phyloP scores from a whole-genome alignment of 2,113 vertebrate species.

The Salvator merianae region DNA sequence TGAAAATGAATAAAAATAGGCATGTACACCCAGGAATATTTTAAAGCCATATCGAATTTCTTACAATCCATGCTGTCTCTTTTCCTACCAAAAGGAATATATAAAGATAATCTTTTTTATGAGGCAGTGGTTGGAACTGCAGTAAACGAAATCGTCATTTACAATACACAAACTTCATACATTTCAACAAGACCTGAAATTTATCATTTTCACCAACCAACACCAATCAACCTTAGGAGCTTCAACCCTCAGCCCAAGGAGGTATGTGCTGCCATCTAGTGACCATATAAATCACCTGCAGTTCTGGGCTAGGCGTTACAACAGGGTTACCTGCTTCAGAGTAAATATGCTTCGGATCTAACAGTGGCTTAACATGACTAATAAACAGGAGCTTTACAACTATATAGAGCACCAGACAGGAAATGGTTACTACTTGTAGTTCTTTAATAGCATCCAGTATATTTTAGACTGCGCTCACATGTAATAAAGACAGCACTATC shows the following conservation, averaged over 20 bases:
- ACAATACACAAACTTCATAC: background rate
- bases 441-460: background rate
- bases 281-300: background rate
- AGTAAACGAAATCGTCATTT: background rate
- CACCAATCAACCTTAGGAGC: background rate
- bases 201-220: background rate
- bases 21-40: background rate
- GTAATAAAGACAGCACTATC: too few species aligned
- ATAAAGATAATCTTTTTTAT: background rate
- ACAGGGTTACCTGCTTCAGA: too few species aligned
- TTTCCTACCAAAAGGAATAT: background rate
- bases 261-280: background rate
- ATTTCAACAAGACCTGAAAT: background rate
- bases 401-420: background rate
- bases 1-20: background rate
- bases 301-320: background rate
- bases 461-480: background rate
- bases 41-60: background rate
- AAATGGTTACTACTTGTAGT: background rate
- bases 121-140: background rate
- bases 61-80: background rate
- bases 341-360: background rate
- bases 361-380: background rate
- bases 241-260: background rate
- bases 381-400: background rate